Evolutionary conservation across 2,888 invertebrate genomes (phyloP).

Genomic region (Eueremaeus valkanovi): DNA sequence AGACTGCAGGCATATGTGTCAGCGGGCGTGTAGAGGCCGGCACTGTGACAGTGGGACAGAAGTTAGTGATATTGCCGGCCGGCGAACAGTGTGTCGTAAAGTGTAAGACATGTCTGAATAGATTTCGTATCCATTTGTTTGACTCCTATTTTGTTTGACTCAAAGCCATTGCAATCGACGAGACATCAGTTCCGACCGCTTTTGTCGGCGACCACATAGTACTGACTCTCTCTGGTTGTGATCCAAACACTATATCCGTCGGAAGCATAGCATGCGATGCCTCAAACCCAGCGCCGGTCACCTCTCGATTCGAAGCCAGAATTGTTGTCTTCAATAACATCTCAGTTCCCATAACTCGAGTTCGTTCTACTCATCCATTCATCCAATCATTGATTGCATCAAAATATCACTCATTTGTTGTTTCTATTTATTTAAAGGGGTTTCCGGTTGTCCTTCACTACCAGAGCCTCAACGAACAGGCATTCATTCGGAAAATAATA

Average conservation of each 20-base stretch:
- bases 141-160: slow-evolving; percentile 36
- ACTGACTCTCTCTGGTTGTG: slow-evolving; percentile 73
- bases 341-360: slow-evolving; percentile 67
- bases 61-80: slow-evolving; percentile 77
- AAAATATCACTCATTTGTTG: neutral
- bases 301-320: slow-evolving; percentile 77
- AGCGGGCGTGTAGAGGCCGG: slow-evolving; percentile 91
- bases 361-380: neutral
- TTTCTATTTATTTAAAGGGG: slow-evolving; percentile 44
- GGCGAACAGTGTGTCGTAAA: slow-evolving; percentile 79
- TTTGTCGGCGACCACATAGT: slow-evolving; percentile 93
- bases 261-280: slow-evolving; percentile 84
- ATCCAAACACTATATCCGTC: slow-evolving; percentile 75
- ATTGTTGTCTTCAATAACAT: slow-evolving; percentile 85
- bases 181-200: slow-evolving; percentile 64
- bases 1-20: slow-evolving; percentile 80
- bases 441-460: slow-evolving; percentile 73
- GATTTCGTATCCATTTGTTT: slow-evolving; percentile 28
- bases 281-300: slow-evolving; percentile 70
- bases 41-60: slow-evolving; percentile 75
- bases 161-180: slow-evolving; percentile 65
- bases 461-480: slow-evolving; percentile 87
- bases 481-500: slow-evolving; percentile 76
- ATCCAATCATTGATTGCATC: neutral
- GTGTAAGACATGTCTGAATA: slow-evolving; percentile 54